Percentiles rank a stretch among this genome's conserved stretches.
These are phyloP conservation scores for Nomada goodeniana DNA, from an alignment of 2,888 invertebrate species.

Conservation along the genomic window DNA sequence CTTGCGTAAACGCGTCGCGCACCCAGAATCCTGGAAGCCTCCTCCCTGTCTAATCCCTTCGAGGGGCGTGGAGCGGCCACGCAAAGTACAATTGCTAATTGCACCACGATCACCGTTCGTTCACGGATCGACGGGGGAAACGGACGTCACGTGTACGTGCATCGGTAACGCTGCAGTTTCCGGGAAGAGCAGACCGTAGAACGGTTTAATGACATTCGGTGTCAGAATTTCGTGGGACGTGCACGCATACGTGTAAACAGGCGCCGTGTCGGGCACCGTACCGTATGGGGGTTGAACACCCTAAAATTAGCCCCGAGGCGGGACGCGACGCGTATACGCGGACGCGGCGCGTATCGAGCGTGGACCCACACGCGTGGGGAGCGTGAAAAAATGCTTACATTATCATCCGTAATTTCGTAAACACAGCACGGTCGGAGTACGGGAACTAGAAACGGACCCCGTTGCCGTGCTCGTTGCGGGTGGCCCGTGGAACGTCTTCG, in stretches of 20 bases:
- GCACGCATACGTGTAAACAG: constrained; percentile 70
- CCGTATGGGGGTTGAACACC: constrained; percentile 80
- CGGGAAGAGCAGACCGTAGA: constrained; percentile 52
- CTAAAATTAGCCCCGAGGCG: constrained; percentile 83
- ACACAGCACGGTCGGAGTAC: constrained; percentile 73
- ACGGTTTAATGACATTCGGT: constrained; percentile 69
- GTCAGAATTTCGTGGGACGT: constrained; percentile 69
- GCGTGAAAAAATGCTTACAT: constrained; percentile 84
- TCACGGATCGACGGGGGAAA: neutral
- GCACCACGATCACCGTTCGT: neutral
- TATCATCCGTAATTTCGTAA: constrained; percentile 84
- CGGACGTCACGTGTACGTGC: neutral
- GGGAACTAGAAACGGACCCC: constrained; percentile 48
- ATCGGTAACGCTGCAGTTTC: constrained; percentile 54
- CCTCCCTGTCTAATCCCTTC: no score
- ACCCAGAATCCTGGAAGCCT: no score
- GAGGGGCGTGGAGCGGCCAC: no score
- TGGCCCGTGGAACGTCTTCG: constrained; percentile 71
- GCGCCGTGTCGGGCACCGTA: constrained; percentile 72
- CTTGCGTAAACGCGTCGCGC: no score
- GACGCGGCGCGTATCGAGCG: constrained; percentile 53
- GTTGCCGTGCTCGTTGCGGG: constrained; percentile 78
- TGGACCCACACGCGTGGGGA: constrained; percentile 75
- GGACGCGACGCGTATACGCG: constrained; percentile 62
- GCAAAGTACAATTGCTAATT: neutral